Base-by-base conservation (phyloP, 1,140 invertebrate genomes). In the Drosophila ambigua region DNA sequence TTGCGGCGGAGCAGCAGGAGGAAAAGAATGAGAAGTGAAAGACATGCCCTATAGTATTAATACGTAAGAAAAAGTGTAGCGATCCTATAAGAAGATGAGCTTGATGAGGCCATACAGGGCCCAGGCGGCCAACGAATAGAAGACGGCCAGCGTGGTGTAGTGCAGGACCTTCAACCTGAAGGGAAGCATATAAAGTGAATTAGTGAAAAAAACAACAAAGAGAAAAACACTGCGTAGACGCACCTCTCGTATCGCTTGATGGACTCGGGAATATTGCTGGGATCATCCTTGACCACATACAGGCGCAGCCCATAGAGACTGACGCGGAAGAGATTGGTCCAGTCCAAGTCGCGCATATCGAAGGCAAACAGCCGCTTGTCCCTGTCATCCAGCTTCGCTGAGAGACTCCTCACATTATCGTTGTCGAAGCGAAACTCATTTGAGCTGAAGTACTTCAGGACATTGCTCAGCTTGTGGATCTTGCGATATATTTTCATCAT, bases 401-500 rank as follows among this genome's bases (percentile, higher is more conserved):
- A 93, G 53, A 98, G 91, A n/a, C 84, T 84, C 35, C 94, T 92
- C 0, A 94, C 92, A 82, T 97, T 97, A 1, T 93, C 92, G 74
- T 95, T 95, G 16, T 93, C 90, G 77, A 97, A 97, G 35, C 93
- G 93, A 94, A 96, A 97, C 72, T 95, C 92, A 45, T 94, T 92
- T 0, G 93, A 93, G 16, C 94, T 94, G 85, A 97, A 97, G 85
- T 95, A 97, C 43, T 95, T 93, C 15, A 97, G 92, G 3, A 95
- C 94, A 15, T 93, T 92, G 20, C 95, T 94, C 53, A 96, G 95
- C 83, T 95, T 95, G 62, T 95, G 93, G 44, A 97, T 94, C 90
- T 96, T 96, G 16, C 93, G 93, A 79, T 97, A 97, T 8, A 96
- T 94, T 80, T 94, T 94, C 31, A 94, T 92, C 93, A 97, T 93